Evolutionary conservation across 1,140 invertebrate genomes (phyloP).

Genomic region (Drosophila quadrilineata): DNA sequence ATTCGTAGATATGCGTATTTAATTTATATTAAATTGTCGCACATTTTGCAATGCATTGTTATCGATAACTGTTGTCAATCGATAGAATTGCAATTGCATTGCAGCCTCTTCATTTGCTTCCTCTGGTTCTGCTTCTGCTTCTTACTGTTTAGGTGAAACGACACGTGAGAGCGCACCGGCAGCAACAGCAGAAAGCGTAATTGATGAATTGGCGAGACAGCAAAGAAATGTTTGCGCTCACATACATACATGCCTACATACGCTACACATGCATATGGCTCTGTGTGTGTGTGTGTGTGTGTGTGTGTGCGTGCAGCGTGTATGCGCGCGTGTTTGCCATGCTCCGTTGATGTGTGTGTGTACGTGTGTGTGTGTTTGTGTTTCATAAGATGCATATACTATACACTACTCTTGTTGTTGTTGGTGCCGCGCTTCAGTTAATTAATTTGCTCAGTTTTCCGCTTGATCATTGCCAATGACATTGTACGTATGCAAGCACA

Average conservation of each 20-base stretch:
- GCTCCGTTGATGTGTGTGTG: no score
- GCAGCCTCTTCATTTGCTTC: background rate
- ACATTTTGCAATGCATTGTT: no score
- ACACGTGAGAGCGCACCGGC: background rate
- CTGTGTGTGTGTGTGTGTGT: background rate
- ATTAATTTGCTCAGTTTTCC: constrained; percentile 53
- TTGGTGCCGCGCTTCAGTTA: constrained; percentile 32
- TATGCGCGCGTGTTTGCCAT: background rate
- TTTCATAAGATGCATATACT: constrained; percentile 3
- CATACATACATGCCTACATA: background rate
- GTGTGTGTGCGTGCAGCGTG: background rate
- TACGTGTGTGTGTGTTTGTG: background rate
- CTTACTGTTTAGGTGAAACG: background rate
- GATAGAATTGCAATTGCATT: background rate
- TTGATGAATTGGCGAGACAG: constrained; percentile 2
- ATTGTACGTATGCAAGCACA: constrained; percentile 1
- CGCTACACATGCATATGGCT: background rate
- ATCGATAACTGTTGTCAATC: background rate
- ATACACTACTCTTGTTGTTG: no score
- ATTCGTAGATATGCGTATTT: no score
- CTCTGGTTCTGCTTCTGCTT: background rate
- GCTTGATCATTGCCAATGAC: constrained; percentile 53
- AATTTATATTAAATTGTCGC: no score
- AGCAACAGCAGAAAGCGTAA: no score
- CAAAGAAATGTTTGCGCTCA: no score